phyloP scores from a whole-genome alignment of 2,113 vertebrate species.

The Corydoras maculifer region DNA sequence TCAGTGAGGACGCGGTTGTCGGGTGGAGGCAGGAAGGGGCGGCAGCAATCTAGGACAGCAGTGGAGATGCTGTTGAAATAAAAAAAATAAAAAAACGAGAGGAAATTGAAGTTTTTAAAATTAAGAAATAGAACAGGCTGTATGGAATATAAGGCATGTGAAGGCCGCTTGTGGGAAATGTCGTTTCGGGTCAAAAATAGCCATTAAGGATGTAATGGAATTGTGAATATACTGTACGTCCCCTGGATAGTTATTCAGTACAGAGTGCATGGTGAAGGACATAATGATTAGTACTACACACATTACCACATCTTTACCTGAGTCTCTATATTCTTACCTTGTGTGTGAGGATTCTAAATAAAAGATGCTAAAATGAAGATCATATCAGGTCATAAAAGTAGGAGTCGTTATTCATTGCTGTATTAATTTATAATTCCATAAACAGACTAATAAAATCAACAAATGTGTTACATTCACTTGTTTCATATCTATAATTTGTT shows the following conservation, averaged over 20 bases:
- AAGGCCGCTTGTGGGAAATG: background rate
- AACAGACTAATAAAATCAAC: too few species aligned
- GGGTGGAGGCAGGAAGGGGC: constrained; percentile 28
- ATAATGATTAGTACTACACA: background rate
- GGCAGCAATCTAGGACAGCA: constrained; percentile 40
- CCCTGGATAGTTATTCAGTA: background rate
- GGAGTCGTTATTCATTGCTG: too few species aligned
- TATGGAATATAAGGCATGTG: background rate
- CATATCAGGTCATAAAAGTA: too few species aligned
- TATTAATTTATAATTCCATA: too few species aligned
- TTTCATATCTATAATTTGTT: too few species aligned
- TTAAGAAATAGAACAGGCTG: constrained; percentile 14
- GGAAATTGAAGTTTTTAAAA: constrained; percentile 27
- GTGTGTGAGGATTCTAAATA: too few species aligned
- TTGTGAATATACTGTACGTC: background rate
- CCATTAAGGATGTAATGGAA: background rate
- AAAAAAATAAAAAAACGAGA: background rate
- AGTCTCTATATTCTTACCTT: background rate
- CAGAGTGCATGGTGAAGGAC: background rate
- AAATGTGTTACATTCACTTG: too few species aligned
- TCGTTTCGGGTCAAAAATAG: background rate
- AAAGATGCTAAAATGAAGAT: too few species aligned
- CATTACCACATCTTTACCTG: background rate
- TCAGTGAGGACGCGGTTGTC: constrained; percentile 37
- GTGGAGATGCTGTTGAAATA: constrained; percentile 1